phyloP scores from a whole-genome alignment of 2,113 vertebrate species.

The Cebus imitator region DNA sequence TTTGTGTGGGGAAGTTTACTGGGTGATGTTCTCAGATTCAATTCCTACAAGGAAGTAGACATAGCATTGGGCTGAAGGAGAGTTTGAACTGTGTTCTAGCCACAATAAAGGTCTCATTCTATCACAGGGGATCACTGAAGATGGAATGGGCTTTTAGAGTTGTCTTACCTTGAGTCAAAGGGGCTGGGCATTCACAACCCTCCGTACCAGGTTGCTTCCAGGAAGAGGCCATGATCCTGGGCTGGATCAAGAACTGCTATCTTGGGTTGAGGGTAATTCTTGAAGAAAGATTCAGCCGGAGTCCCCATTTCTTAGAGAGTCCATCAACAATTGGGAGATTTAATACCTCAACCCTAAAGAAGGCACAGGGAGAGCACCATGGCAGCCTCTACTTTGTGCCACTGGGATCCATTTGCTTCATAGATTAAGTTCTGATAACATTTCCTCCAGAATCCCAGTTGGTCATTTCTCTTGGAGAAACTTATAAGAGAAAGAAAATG shows the following conservation, averaged over 20 bases:
- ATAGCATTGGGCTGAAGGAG: neutral
- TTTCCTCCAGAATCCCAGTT: neutral
- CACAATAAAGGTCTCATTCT: neutral
- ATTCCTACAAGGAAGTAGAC: neutral
- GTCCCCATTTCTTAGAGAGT: neutral
- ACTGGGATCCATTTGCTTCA: neutral
- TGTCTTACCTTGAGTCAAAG: neutral
- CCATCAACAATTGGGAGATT: neutral
- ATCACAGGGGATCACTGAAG: neutral
- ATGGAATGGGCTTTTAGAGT: neutral
- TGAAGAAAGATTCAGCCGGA: neutral
- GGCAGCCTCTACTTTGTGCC: neutral
- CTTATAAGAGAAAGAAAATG: neutral
- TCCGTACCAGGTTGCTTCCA: neutral
- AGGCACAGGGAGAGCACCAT: neutral
- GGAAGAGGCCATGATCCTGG: neutral
- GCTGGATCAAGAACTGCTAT: neutral
- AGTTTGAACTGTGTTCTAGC: neutral
- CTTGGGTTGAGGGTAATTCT: neutral
- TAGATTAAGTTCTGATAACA: neutral
- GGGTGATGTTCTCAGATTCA: neutral
- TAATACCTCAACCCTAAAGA: neutral
- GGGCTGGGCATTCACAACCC: neutral
- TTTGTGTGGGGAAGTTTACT: too few species aligned
- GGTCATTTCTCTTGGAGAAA: neutral